phyloP scores from a whole-genome alignment of 2,888 invertebrate species.

The Ethmia dodecea region DNA sequence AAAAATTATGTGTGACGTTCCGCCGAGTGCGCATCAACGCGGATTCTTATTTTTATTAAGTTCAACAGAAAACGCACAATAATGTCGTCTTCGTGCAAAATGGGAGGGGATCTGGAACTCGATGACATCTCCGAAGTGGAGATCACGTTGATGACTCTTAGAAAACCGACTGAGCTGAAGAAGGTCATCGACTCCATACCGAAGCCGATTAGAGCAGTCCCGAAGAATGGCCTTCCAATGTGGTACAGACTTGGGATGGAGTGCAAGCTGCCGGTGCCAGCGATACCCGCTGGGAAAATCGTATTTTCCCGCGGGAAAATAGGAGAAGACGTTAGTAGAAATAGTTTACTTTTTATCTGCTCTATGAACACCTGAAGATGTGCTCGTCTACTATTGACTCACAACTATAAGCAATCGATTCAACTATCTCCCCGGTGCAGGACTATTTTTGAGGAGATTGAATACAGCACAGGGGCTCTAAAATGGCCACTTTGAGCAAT shows the following conservation, averaged over 20 bases:
- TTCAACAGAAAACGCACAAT: slow-evolving; percentile 24
- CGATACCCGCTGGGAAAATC: slow-evolving; percentile 67
- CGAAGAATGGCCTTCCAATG: slow-evolving; percentile 67
- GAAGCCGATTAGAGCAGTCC: slow-evolving; percentile 61
- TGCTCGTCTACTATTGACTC: too few relatives aligned
- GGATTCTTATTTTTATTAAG: slow-evolving; percentile 26
- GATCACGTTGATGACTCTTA: slow-evolving; percentile 54
- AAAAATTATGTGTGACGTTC: slow-evolving; percentile 35
- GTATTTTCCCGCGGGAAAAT: slow-evolving; percentile 71
- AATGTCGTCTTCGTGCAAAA: slow-evolving; percentile 30
- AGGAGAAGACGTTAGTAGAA: slow-evolving; percentile 64
- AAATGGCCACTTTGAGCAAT: too few relatives aligned
- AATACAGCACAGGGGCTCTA: too few relatives aligned
- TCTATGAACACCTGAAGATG: too few relatives aligned
- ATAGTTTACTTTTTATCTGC: too few relatives aligned
- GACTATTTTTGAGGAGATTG: too few relatives aligned
- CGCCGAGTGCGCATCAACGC: slow-evolving; percentile 20
- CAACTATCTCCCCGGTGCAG: too few relatives aligned
- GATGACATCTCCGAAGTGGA: slow-evolving; percentile 47
- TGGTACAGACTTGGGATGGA: slow-evolving; percentile 74
- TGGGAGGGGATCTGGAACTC: slow-evolving; percentile 27
- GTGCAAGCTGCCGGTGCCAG: slow-evolving; percentile 71
- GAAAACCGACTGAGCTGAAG: slow-evolving; percentile 65
- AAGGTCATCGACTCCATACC: slow-evolving; percentile 67
- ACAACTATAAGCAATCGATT: too few relatives aligned